These are phyloP conservation scores for Carcina quercana DNA, from an alignment of 2,888 invertebrate genomes.

Conservation along the genomic window DNA sequence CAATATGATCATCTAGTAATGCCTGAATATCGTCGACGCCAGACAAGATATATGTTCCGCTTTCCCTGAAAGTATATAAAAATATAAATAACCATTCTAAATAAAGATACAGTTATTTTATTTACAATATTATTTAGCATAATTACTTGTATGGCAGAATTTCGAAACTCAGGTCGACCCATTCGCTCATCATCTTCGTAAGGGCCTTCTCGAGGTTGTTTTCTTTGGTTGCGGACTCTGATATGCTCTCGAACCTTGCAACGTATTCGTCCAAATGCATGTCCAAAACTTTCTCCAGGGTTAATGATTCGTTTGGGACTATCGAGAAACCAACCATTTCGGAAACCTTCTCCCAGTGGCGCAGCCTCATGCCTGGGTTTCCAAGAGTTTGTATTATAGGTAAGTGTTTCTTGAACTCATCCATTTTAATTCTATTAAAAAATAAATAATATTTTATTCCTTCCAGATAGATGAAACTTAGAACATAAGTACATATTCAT, in stretches of 20 bases:
- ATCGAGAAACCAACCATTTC: slow-evolving; percentile 96
- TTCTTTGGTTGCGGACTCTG: slow-evolving; percentile 97
- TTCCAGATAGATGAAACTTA: no score
- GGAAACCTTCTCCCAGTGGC: slow-evolving; percentile 96
- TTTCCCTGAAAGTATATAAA: slow-evolving; percentile 75
- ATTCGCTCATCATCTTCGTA: slow-evolving; percentile 92
- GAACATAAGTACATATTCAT: no score
- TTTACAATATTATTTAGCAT: no score
- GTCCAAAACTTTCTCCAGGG: slow-evolving; percentile 89
- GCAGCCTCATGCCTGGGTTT: slow-evolving; percentile 93
- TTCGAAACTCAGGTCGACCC: slow-evolving; percentile 86
- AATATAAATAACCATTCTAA: no score
- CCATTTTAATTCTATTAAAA: slow-evolving; percentile 85
- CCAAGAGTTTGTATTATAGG: slow-evolving; percentile 95
- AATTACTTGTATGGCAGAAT: slow-evolving; percentile 81
- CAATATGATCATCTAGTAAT: slow-evolving; percentile 94
- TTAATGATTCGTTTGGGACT: slow-evolving; percentile 85
- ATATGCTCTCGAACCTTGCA: slow-evolving; percentile 91
- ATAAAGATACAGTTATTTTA: no score
- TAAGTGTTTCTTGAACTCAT: slow-evolving; percentile 90
- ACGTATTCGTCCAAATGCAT: slow-evolving; percentile 92
- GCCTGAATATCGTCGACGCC: slow-evolving; percentile 96
- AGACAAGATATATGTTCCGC: slow-evolving; percentile 92
- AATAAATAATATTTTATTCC: no score
- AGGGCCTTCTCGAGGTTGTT: slow-evolving; percentile 93